A percentile compares a stretch with the other conserved stretches of the same genome.
phyloP scores from a whole-genome alignment of 2,797 vertebrate species.

The Paramormyrops hopkinsi region DNA sequence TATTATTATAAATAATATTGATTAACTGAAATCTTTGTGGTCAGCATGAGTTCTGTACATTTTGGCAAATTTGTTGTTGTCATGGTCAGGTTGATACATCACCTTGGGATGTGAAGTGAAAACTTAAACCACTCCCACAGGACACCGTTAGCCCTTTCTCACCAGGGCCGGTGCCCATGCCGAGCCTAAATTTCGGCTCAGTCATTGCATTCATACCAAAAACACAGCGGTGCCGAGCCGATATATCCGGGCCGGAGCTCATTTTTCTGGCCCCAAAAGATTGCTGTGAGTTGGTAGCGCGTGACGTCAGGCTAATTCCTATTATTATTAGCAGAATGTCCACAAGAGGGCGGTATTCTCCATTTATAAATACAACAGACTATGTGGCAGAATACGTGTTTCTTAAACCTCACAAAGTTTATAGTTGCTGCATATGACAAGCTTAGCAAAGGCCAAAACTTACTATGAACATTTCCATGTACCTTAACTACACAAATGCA shows the following conservation, averaged over 20 bases:
- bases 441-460: background rate
- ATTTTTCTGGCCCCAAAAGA: background rate
- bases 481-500: background rate
- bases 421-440: background rate
- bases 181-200: background rate
- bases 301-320: background rate
- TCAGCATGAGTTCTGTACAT: background rate
- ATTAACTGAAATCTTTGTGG: background rate
- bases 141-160: background rate
- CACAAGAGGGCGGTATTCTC: background rate
- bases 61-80: background rate
- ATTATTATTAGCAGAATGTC: background rate
- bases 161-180: background rate
- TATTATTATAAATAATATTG: background rate
- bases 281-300: background rate
- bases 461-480: background rate
- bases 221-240: background rate
- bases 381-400: background rate
- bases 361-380: background rate
- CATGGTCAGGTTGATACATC: background rate
- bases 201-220: background rate
- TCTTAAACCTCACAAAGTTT: background rate
- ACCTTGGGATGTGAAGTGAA: background rate
- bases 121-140: background rate
- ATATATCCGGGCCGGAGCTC: no score